phyloP scores from a whole-genome alignment of 2,888 invertebrate species.

The Iselma pallidipennis region DNA sequence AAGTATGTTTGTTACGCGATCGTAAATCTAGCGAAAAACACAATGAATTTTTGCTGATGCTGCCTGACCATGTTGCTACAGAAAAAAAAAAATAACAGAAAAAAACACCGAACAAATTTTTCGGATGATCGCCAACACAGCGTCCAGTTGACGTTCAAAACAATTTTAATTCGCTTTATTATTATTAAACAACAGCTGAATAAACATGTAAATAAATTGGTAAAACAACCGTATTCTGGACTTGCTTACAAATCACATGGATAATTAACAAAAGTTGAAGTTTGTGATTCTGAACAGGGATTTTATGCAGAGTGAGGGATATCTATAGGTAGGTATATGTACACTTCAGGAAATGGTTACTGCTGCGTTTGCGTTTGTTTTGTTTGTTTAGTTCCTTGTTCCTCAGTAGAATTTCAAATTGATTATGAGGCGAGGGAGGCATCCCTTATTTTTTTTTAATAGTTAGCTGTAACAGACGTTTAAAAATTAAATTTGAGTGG shows the following conservation, averaged over 20 bases:
- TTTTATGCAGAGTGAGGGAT: background rate
- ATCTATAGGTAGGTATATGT: background rate
- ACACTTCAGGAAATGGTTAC: background rate
- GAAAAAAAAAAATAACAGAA: background rate
- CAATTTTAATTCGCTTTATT: background rate
- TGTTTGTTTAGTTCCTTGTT: background rate
- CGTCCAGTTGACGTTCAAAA: background rate
- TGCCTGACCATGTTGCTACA: background rate
- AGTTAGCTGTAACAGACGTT: background rate
- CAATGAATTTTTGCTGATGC: constrained; percentile 2
- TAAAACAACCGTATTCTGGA: background rate
- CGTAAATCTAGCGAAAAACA: background rate
- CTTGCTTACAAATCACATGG: background rate
- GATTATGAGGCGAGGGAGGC: background rate
- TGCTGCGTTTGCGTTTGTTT: background rate
- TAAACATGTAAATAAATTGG: background rate
- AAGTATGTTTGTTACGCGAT: constrained; percentile 22
- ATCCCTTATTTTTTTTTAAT: too few species aligned
- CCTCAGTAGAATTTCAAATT: background rate
- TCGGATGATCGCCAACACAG: background rate
- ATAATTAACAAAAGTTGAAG: background rate
- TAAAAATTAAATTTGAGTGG: background rate
- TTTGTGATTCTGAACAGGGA: background rate
- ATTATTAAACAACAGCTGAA: background rate
- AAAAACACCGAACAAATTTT: background rate